Conservation (phyloP, 2,888 invertebrate species). For the Adineta ricciae region DNA sequence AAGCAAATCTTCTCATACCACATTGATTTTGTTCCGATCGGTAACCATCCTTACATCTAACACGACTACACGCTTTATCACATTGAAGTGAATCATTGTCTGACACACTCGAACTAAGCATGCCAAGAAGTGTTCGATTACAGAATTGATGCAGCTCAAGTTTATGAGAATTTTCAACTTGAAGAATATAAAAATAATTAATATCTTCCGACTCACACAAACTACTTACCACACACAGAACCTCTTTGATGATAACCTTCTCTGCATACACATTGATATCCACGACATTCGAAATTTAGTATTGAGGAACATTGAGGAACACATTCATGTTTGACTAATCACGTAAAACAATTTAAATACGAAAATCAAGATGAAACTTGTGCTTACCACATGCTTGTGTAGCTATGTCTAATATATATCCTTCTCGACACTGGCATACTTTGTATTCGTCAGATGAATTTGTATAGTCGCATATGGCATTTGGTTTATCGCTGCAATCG, state of each 20-base stretch:
- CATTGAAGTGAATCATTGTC: background rate
- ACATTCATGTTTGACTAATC: too few species aligned
- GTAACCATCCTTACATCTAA: background rate
- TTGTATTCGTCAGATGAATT: background rate
- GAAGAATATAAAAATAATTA: background rate
- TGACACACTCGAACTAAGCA: too few species aligned
- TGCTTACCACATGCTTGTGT: background rate
- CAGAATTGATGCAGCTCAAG: background rate
- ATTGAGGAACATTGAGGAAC: background rate
- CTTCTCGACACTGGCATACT: background rate
- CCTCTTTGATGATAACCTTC: background rate
- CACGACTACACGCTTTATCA: background rate
- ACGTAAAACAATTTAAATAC: background rate
- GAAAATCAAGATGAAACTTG: background rate
- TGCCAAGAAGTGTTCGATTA: background rate
- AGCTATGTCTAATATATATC: background rate
- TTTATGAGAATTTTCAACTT: background rate
- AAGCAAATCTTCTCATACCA: background rate
- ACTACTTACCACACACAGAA: background rate
- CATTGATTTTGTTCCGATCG: background rate
- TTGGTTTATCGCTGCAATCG: background rate
- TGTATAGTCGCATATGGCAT: background rate
- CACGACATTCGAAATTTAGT: background rate
- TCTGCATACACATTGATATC: background rate
- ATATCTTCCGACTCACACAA: background rate